phyloP scores from a whole-genome alignment of 2,888 invertebrate species.

The Melipona beecheii region DNA sequence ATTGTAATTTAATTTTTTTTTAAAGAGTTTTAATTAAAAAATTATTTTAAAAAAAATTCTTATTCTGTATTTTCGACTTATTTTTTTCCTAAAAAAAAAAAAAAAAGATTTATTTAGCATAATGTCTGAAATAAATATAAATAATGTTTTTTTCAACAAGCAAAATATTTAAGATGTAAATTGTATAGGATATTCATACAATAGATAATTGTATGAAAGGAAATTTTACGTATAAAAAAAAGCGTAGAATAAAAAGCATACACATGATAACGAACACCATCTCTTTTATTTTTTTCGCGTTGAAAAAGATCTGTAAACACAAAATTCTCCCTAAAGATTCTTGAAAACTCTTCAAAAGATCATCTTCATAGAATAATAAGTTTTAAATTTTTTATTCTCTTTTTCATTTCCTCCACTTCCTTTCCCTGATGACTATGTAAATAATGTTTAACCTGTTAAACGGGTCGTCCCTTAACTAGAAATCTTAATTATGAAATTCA shows the following conservation, averaged over 20 bases:
- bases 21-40: no score
- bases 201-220: neutral
- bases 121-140: no score
- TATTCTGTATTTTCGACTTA: no score
- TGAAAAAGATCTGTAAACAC: slow-evolving; percentile 48
- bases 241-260: neutral
- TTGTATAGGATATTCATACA: neutral
- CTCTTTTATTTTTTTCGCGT: slow-evolving; percentile 44
- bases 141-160: neutral
- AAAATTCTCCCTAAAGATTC: slow-evolving; percentile 34
- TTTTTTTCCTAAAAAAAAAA: no score
- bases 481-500: neutral
- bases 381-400: slow-evolving; percentile 11
- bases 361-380: slow-evolving; percentile 24
- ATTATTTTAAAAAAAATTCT: no score
- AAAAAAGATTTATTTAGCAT: no score
- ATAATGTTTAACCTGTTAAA: slow-evolving; percentile 24
- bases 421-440: neutral
- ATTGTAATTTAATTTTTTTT: no score
- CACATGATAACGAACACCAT: slow-evolving; percentile 39
- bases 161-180: neutral
- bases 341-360: slow-evolving; percentile 33
- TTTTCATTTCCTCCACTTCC: neutral
- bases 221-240: neutral
- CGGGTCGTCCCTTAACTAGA: neutral